Base-by-base conservation (phyloP, 2,797 vertebrate species). In the Acanthis flammea region DNA sequence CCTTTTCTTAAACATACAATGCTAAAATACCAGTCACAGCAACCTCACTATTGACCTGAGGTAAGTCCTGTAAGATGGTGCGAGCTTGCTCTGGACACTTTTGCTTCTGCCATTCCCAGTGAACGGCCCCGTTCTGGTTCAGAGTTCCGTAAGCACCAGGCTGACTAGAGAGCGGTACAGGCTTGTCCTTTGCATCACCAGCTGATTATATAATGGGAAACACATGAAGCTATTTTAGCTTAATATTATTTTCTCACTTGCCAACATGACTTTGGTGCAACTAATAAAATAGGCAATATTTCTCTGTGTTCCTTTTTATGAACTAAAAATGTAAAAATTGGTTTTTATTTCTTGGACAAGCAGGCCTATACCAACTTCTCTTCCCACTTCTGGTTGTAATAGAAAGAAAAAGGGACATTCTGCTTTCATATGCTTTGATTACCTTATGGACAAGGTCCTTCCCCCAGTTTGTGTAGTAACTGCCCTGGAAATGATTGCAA, bases 251-350 rank as follows among this genome's bases (percentile, higher is more conserved):
- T 97, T 93, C 97, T 97, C 86, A 81, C 86, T 97, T 97, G 97
- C 96, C 97, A 97, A 57, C 70, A 86, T 78, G 88, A 93, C 95
- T 96, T 96, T 88, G 91, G 88, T 96, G 72, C 86, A 96, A 91
- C 95, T 96, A 97, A 96, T 97, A 96, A 97, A 97, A 86, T 80
- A 95, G 94, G 86, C 81, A 96, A 93, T 96, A 97, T 92, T 97
- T 91, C 60, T 92, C 41, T 87, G 28, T 95, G 94, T 61, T 94
- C 65, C 92, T 97, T 96, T 96, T 91, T 94, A 89, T 89, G 88
- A 96, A 96, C 78, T 92, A 95, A 97, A 86, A 76, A 35, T 54
- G 51, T 14, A 28, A 94, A 95, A 95, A 91, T 25, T 72, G 41
- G 87, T 85, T 93, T 72, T 87, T 88, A 75, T 83, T 95, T 81